These are phyloP conservation scores for Hestina assimilis DNA, from an alignment of 1,140 invertebrate genomes.

Conservation along the genomic window DNA sequence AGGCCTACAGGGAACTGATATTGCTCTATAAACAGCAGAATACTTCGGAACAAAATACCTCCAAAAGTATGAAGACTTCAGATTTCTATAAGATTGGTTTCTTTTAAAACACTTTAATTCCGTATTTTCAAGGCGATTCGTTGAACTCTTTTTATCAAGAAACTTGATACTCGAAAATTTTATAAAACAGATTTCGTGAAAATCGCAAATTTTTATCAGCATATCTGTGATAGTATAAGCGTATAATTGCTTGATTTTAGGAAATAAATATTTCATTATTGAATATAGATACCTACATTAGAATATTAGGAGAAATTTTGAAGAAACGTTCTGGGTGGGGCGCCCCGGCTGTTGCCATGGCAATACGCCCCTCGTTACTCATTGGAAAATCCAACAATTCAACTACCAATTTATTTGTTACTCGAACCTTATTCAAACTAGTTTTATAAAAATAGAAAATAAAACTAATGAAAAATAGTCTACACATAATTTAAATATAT, in stretches of 20 bases:
- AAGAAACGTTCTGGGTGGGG: conserved; percentile 46
- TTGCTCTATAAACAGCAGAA: background rate
- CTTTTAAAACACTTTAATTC: conserved; percentile 26
- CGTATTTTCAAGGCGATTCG: conserved; percentile 29
- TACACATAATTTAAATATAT: too few relatives aligned
- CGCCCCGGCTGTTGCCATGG: conserved; percentile 58
- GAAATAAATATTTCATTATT: background rate
- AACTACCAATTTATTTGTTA: too few relatives aligned
- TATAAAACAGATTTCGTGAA: conserved; percentile 7
- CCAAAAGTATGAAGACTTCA: too few relatives aligned
- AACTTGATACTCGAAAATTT: conserved; percentile 15
- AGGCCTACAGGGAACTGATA: conserved; percentile 24
- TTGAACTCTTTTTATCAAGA: conserved; percentile 27
- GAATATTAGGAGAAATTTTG: background rate
- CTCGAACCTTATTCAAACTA: too few relatives aligned
- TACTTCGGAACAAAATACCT: background rate
- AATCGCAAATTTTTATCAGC: background rate
- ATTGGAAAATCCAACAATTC: conserved; percentile 38
- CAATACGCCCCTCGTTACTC: conserved; percentile 48
- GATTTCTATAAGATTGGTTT: background rate
- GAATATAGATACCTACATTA: background rate
- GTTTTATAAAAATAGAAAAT: background rate
- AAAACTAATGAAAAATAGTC: too few relatives aligned
- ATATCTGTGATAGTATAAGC: background rate
- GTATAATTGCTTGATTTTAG: background rate